These are phyloP conservation scores for Melospiza georgiana DNA, from an alignment of 2,113 vertebrate genomes.

Conservation along the genomic window DNA sequence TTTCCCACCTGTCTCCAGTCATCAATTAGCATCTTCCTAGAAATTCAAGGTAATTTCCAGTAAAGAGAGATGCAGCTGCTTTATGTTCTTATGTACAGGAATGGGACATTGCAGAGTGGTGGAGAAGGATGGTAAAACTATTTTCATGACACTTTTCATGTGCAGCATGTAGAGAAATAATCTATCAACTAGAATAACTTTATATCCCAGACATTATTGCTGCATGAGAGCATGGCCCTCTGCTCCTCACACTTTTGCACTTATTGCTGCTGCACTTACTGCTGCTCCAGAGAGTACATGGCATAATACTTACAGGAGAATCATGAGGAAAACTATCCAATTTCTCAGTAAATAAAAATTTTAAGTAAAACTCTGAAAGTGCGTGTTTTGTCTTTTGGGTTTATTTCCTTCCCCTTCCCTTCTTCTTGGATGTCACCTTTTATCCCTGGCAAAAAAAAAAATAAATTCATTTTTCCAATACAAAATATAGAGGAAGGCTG, in stretches of 20 bases:
- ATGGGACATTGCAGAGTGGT: accelerated
- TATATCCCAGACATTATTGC: background rate
- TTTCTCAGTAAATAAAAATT: background rate
- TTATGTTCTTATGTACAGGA: background rate
- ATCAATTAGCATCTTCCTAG: background rate
- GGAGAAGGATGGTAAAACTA: background rate
- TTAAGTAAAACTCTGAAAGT: background rate
- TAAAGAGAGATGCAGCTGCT: background rate
- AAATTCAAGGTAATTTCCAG: background rate
- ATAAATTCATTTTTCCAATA: background rate
- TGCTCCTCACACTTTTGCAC: background rate
- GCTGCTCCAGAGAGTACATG: background rate
- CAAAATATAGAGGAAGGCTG: background rate
- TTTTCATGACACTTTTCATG: background rate
- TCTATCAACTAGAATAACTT: background rate
- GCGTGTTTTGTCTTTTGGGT: background rate
- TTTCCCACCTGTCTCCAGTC: background rate
- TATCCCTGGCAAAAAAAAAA: background rate
- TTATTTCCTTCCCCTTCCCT: background rate
- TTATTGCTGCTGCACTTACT: background rate
- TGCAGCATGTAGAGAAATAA: background rate
- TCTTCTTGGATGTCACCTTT: background rate
- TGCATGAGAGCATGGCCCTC: background rate
- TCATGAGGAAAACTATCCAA: background rate
- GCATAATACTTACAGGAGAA: background rate